Percentiles rank a stretch among this genome's conserved stretches.
phyloP scores from a whole-genome alignment of 2,113 vertebrate species.

The Conger conger region DNA sequence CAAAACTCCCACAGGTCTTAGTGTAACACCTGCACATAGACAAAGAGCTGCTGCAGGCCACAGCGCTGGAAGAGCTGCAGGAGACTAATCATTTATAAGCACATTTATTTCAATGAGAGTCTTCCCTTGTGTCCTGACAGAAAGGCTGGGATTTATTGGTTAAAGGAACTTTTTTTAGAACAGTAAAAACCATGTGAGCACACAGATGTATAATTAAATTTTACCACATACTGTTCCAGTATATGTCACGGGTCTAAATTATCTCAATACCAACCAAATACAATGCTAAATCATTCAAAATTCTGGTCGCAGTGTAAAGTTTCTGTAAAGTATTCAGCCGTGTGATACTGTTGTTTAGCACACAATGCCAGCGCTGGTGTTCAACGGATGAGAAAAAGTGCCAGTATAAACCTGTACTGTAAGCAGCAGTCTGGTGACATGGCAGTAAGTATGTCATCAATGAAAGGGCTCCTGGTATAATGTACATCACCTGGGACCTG shows the following conservation, averaged over 20 bases:
- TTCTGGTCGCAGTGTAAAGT: background rate
- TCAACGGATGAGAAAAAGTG: too few species aligned
- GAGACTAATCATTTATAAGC: background rate
- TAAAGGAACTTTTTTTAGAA: background rate
- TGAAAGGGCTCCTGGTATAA: background rate
- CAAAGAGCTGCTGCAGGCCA: background rate
- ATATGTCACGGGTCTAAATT: background rate
- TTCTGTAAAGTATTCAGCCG: too few species aligned
- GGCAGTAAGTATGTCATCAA: background rate
- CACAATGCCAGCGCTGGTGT: too few species aligned
- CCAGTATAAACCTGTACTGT: background rate
- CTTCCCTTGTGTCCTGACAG: background rate
- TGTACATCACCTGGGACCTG: conserved; percentile 62
- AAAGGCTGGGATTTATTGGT: background rate
- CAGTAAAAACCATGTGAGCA: background rate
- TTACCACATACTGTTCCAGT: background rate
- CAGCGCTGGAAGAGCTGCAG: background rate
- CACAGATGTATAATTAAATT: background rate
- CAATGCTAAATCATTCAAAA: background rate
- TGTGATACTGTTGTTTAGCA: too few species aligned
- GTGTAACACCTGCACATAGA: background rate
- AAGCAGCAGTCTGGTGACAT: background rate
- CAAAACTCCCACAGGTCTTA: background rate
- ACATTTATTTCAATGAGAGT: background rate
- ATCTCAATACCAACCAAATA: background rate